Percentiles rank a stretch among this genome's conserved stretches.
phyloP scores from a whole-genome alignment of 2,113 vertebrate species.

The Phaethon lepturus region DNA sequence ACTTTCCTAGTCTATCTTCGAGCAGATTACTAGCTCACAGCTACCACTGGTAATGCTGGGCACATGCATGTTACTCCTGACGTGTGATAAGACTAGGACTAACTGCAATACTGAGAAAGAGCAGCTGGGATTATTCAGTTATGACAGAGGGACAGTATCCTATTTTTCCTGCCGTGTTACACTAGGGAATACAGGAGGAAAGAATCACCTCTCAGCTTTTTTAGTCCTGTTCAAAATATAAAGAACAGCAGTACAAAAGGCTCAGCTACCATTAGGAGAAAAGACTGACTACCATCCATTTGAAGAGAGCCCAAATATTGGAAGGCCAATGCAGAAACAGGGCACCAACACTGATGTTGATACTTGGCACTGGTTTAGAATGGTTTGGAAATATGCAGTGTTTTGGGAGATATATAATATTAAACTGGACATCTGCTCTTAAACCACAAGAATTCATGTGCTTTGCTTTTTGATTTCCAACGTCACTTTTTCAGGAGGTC shows the following conservation, averaged over 20 bases:
- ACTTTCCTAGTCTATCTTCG: background rate
- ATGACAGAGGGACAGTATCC: background rate
- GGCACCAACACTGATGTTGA: background rate
- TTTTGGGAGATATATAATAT: background rate
- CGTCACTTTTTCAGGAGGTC: background rate
- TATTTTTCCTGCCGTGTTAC: background rate
- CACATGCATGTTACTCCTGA: accelerated
- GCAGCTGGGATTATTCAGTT: background rate
- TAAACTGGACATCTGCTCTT: background rate
- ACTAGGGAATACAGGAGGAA: background rate
- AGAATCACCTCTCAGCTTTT: background rate
- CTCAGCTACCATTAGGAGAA: background rate
- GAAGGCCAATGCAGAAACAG: background rate
- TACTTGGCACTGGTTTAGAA: background rate
- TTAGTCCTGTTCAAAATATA: background rate
- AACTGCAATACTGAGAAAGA: background rate
- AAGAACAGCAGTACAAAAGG: background rate
- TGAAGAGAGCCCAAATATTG: background rate
- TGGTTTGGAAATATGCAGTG: background rate
- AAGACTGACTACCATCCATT: background rate
- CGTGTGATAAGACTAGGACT: background rate
- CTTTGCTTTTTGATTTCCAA: background rate
- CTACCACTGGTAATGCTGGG: background rate
- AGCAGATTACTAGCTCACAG: background rate
- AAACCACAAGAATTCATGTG: background rate